Evolutionary conservation across 92 coral and sea anemone species (phyloP).

Genomic region (Galaxea fascicularis): DNA sequence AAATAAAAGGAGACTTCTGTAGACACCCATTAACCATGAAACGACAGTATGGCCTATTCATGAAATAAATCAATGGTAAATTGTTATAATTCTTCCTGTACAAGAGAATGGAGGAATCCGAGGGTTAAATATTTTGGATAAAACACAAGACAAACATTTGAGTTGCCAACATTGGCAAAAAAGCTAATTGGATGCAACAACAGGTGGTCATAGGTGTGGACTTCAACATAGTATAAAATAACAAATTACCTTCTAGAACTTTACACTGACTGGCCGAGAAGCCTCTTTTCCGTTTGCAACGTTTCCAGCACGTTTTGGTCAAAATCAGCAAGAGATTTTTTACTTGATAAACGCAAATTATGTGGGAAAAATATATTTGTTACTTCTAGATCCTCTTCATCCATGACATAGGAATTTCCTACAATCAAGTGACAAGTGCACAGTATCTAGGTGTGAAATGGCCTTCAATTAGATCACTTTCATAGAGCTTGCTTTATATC

Average conservation of each 20-base stretch:
- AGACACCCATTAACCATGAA: constrained; percentile 6
- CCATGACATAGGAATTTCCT: neutral
- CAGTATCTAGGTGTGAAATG: neutral
- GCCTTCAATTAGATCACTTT: constrained; percentile 7
- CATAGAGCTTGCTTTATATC: constrained; percentile 8
- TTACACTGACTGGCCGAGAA: neutral
- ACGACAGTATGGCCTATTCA: neutral
- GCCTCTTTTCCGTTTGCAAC: neutral
- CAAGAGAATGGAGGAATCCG: neutral
- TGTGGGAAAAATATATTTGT: neutral
- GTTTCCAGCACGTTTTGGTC: no score
- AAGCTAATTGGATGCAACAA: neutral
- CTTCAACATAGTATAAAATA: neutral
- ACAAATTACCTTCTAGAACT: neutral
- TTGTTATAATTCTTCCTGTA: neutral
- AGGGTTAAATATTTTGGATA: neutral
- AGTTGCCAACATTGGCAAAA: neutral
- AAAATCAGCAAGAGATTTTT: neutral
- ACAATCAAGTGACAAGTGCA: constrained; percentile 2
- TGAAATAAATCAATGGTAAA: neutral
- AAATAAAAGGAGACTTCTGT: neutral
- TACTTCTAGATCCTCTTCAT: neutral
- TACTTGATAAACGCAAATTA: neutral
- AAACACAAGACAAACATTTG: neutral
- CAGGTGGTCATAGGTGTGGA: constrained; percentile 1